Conservation (phyloP, 2,113 vertebrate species). For the Nyctereutes procyonoides region DNA sequence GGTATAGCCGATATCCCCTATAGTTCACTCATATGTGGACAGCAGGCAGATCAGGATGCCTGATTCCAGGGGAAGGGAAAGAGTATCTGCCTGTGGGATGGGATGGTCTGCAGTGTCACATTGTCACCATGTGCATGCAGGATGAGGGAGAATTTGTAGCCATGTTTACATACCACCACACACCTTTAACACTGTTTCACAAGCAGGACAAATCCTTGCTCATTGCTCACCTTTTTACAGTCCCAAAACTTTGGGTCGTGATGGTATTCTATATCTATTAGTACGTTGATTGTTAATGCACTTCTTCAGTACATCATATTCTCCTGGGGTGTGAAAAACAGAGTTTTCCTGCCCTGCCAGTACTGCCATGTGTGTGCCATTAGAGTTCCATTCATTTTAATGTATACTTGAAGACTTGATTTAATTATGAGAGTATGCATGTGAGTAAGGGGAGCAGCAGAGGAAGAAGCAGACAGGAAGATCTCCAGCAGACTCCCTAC, state of each 20-base stretch:
- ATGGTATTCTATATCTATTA: fast-evolving
- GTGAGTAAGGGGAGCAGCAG: not conserved
- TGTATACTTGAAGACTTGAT: not conserved
- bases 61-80: not conserved
- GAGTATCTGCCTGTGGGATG: not conserved
- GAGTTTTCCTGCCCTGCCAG: not conserved
- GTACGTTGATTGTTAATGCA: not conserved
- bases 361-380: fast-evolving
- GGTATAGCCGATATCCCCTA: not conserved
- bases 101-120: not conserved
- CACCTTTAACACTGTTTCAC: not conserved
- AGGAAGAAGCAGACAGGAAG: not conserved
- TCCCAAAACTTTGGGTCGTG: fast-evolving
- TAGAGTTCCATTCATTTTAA: not conserved
- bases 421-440: not conserved
- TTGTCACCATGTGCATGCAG: not conserved
- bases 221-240: not conserved
- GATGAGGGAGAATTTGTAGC: not conserved
- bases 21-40: not conserved
- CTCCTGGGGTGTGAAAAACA: not conserved
- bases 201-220: not conserved
- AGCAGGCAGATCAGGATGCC: not conserved
- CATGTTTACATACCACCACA: too few relatives aligned
- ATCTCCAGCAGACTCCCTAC: not conserved
- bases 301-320: not conserved